Evolutionary conservation across 1,140 invertebrate species (phyloP).

Genomic region (Musca vetustissima): DNA sequence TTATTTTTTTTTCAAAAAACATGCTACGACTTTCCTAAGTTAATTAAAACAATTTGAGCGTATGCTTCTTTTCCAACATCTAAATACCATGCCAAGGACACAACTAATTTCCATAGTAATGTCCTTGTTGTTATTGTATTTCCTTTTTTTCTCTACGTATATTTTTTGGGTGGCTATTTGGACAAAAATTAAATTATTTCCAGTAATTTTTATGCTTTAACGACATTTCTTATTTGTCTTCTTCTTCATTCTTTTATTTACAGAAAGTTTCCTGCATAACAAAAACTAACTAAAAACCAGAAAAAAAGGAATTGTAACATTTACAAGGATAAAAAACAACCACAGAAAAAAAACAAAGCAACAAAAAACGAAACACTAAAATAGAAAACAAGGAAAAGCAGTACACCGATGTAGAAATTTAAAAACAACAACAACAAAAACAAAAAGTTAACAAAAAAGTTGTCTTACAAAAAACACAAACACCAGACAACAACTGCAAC

Average conservation of each 20-base stretch:
- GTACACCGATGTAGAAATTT: constrained; percentile 11
- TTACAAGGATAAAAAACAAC: constrained; percentile 12
- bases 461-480: background rate
- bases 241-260: background rate
- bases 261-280: background rate
- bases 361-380: background rate
- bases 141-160: background rate
- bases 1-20: too few relatives aligned
- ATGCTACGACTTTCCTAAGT: too few relatives aligned
- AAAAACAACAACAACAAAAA: background rate
- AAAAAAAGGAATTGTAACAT: constrained; percentile 6
- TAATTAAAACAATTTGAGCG: too few relatives aligned
- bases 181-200: background rate
- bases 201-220: background rate
- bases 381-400: constrained; percentile 9
- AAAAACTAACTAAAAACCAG: background rate
- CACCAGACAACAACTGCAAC: constrained; percentile 4
- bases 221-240: background rate
- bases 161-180: background rate
- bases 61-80: too few relatives aligned
- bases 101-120: background rate
- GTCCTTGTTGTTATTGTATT: background rate
- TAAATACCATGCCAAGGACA: background rate
- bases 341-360: background rate
- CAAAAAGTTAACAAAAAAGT: constrained; percentile 18